A percentile compares a stretch with the other conserved stretches of the same genome.
Evolutionary conservation across 2,113 vertebrate genomes (phyloP).

Genomic region (Gopherus evgoodei): DNA sequence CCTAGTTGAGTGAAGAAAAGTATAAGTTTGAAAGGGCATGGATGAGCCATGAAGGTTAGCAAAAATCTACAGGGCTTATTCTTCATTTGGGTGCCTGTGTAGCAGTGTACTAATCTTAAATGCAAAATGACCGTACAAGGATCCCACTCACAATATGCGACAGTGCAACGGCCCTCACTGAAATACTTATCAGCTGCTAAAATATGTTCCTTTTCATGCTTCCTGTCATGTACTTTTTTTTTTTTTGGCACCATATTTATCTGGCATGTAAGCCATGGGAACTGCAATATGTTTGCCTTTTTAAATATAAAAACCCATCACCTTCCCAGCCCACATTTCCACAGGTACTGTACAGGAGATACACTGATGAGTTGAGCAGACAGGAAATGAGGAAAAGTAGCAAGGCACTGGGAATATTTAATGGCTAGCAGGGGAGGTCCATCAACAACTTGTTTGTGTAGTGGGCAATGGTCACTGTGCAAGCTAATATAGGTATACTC

Average conservation of each 20-base stretch:
- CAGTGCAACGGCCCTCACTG: neutral
- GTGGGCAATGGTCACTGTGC: too few relatives aligned
- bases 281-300: neutral
- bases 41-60: neutral
- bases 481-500: neutral
- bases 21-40: neutral
- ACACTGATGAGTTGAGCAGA: accelerated
- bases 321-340: neutral
- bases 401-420: neutral
- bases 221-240: neutral
- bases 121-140: neutral
- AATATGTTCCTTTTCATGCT: neutral
- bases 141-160: neutral
- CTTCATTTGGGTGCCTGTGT: neutral
- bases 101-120: accelerated
- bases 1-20: neutral
- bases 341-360: neutral
- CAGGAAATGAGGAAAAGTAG: neutral
- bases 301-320: neutral
- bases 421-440: neutral
- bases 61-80: neutral
- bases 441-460: neutral
- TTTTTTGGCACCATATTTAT: neutral
- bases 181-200: neutral
- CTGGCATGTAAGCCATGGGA: neutral